Base-by-base conservation (phyloP, 2,113 vertebrate species). In the Chiloscyllium plagiosum region DNA sequence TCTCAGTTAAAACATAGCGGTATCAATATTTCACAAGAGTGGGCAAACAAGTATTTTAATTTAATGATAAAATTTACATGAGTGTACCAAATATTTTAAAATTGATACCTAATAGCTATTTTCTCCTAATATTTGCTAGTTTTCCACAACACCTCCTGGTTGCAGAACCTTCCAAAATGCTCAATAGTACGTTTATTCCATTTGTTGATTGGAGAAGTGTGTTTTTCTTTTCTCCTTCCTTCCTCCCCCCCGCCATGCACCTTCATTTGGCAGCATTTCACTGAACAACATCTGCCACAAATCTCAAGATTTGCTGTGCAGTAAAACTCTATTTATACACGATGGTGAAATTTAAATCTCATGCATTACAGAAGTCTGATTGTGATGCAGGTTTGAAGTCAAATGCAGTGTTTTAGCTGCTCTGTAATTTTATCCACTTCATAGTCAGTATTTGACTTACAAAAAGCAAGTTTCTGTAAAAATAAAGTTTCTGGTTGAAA, bases 181-280 rank as follows among this genome's bases (percentile, higher is more conserved):
- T 42, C 56, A 65, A 20, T 65, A 94, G 24, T 29, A 72, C 65
- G 0, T 10, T 15, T 68, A 61, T 20, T 69, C 24, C 24, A 72
- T 72, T 50, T 72, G 89, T 92, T 61, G 56, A 70, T 42, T 29
- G 68, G 47, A 72, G 69, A 13, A 95, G 1, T 72, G 24, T 19
- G 68, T 72, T 95, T 72, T 70, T 52, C 94, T 95, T 95, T 95
- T 66, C 56, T 95, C 47, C 42, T 37, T 42, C 26, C 89, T 66
- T n/a, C 33, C 4, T 20, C 17, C 65, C 1, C 68, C 3, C 22
- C 12, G 4, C 29, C 4, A 61, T 10, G 56, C 29, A 4, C 33
- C n/a, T 50, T 52, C 37, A 33, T 50, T 69, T 95, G 69, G 94
- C 94, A 95, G 66, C 1, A 47, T 69, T 94, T 68, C n/a, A 94